Percentiles rank a stretch among this genome's conserved stretches.
Conservation (phyloP, 1,140 invertebrate species). For the Drosophila saltans region DNA sequence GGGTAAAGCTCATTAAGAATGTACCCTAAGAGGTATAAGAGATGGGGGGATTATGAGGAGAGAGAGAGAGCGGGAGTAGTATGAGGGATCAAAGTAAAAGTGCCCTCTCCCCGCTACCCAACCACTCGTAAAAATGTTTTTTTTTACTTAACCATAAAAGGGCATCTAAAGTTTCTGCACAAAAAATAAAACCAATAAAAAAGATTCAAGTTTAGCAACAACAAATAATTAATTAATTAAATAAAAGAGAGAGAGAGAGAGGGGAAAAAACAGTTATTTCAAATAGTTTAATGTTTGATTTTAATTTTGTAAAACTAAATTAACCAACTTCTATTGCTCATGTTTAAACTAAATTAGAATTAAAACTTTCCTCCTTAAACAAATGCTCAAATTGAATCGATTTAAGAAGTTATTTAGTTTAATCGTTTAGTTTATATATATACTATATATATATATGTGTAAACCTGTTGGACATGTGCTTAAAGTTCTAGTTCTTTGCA, state of each 20-base stretch:
- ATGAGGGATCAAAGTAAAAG: slow-evolving; percentile 1
- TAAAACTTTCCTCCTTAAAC: no score
- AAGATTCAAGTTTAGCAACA: no score
- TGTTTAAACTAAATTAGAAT: no score
- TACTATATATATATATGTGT: no score
- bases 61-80: neutral
- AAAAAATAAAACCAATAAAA: no score
- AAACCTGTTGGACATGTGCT: neutral
- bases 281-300: no score
- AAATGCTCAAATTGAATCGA: neutral
- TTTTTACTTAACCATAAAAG: neutral
- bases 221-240: no score
- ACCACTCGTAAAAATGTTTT: neutral
- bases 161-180: neutral
- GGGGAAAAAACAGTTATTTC: no score
- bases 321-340: no score
- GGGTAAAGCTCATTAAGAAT: slow-evolving; percentile 47
- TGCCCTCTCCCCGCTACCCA: neutral
- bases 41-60: neutral
- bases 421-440: neutral
- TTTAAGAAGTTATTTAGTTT: neutral
- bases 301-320: no score
- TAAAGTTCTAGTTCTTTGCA: neutral
- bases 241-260: no score
- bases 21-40: neutral